Conservation (phyloP, 2,888 invertebrate species). For the Amphiduros pacificus region DNA sequence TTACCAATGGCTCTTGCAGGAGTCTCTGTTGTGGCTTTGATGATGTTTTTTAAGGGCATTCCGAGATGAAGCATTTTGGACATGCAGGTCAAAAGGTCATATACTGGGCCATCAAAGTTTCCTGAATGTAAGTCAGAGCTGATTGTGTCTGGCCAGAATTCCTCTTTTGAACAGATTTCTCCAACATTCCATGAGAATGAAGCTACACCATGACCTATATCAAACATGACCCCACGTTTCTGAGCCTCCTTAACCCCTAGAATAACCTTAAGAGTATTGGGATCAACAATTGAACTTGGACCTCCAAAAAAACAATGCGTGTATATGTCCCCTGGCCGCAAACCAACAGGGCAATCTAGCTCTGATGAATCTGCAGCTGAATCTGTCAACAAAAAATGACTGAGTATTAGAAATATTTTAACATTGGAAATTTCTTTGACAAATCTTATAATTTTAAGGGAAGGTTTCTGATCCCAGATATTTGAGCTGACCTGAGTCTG, state of each 20-base stretch:
- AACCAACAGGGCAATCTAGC: constrained; percentile 40
- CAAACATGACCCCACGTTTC: constrained; percentile 45
- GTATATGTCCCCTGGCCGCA: constrained; percentile 44
- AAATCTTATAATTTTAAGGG: too few species aligned
- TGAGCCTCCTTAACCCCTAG: constrained; percentile 40
- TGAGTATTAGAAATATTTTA: too few species aligned
- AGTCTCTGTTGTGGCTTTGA: constrained; percentile 39
- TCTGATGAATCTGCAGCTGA: too few species aligned
- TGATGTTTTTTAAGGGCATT: constrained; percentile 44
- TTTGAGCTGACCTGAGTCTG: too few species aligned
- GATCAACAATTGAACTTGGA: constrained; percentile 35
- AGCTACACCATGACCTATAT: constrained; percentile 50
- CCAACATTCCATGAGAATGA: constrained; percentile 48
- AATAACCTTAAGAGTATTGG: constrained; percentile 24
- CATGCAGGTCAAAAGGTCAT: constrained; percentile 47
- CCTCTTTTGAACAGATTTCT: constrained; percentile 35
- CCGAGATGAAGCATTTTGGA: constrained; percentile 46
- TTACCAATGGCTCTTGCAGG: constrained; percentile 40
- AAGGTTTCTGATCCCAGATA: too few species aligned
- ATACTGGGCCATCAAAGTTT: constrained; percentile 41
- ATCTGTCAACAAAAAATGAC: too few species aligned
- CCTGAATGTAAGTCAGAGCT: constrained; percentile 44
- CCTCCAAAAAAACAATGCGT: constrained; percentile 45
- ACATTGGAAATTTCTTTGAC: too few species aligned
- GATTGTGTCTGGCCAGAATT: constrained; percentile 46